These are phyloP conservation scores for Xiphydria camelus DNA, from an alignment of 2,888 invertebrate species.

Conservation along the genomic window DNA sequence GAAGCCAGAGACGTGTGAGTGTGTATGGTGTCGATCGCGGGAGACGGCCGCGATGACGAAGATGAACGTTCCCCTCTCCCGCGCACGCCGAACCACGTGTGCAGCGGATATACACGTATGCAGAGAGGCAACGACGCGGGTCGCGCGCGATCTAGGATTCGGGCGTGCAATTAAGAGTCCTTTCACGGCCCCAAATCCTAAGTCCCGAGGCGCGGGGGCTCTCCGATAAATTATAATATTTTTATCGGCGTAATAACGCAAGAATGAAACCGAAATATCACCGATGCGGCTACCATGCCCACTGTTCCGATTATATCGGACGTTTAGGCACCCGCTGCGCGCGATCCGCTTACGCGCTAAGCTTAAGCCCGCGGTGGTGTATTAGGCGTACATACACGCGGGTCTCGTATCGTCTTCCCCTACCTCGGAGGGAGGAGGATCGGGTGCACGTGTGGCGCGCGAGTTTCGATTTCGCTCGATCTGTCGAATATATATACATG, in stretches of 20 bases:
- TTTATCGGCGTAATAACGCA: conserved; percentile 21
- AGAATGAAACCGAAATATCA: conserved; percentile 12
- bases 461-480: conserved; percentile 16
- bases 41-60: no score
- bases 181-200: conserved; percentile 1
- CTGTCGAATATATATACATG: conserved; percentile 10
- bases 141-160: no score
- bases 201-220: not conserved
- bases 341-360: conserved; percentile 33
- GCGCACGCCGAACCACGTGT: no score
- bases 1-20: no score
- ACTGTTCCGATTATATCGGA: conserved; percentile 30
- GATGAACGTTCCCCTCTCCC: no score
- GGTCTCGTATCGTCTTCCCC: no score
- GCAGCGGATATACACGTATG: no score
- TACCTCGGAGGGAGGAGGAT: no score
- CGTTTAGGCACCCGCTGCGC: conserved; percentile 45
- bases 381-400: not conserved
- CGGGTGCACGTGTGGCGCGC: no score
- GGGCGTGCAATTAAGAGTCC: not conserved
- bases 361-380: conserved; percentile 26
- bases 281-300: conserved; percentile 5
- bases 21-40: no score
- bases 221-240: conserved; percentile 27
- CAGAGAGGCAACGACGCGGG: no score